Evolutionary conservation across 2,113 vertebrate species (phyloP).

Genomic region (Syngnathus typhle): DNA sequence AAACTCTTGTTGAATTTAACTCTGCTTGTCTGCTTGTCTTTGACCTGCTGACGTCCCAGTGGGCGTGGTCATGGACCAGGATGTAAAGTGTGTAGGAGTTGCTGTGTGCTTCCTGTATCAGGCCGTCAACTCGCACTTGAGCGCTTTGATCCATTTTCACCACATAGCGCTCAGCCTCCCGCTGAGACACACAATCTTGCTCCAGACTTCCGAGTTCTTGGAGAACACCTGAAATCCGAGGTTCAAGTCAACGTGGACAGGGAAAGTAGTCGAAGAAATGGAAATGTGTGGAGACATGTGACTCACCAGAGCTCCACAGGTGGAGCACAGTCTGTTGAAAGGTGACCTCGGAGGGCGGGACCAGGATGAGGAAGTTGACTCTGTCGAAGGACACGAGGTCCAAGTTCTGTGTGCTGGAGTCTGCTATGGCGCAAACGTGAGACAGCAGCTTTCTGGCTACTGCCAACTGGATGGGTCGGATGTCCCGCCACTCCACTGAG

Average conservation of each 20-base stretch:
- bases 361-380: slow-evolving; percentile 89
- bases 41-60: slow-evolving; percentile 90
- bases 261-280: background rate
- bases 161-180: slow-evolving; percentile 81
- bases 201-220: slow-evolving; percentile 86
- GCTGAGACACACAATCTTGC: slow-evolving; percentile 74
- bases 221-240: slow-evolving; percentile 78
- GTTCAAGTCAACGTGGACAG: background rate
- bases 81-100: slow-evolving; percentile 93
- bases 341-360: slow-evolving; percentile 92
- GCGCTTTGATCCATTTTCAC: slow-evolving; percentile 83
- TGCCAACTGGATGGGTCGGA: slow-evolving; percentile 89
- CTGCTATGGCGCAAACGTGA: slow-evolving; percentile 93
- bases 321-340: slow-evolving; percentile 90
- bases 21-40: slow-evolving; percentile 3
- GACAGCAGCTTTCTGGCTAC: slow-evolving; percentile 95
- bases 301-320: slow-evolving; percentile 87
- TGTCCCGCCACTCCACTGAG: slow-evolving; percentile 69
- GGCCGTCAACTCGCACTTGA: slow-evolving; percentile 77
- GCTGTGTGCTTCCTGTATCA: slow-evolving; percentile 83
- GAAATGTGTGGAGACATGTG: background rate
- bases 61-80: slow-evolving; percentile 92
- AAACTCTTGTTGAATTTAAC: background rate
- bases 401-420: slow-evolving; percentile 95
- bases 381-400: slow-evolving; percentile 89